Percentiles rank a stretch among this genome's conserved stretches.
phyloP scores from a whole-genome alignment of 2,797 vertebrate species.

The Rhinatrema bivittatum region DNA sequence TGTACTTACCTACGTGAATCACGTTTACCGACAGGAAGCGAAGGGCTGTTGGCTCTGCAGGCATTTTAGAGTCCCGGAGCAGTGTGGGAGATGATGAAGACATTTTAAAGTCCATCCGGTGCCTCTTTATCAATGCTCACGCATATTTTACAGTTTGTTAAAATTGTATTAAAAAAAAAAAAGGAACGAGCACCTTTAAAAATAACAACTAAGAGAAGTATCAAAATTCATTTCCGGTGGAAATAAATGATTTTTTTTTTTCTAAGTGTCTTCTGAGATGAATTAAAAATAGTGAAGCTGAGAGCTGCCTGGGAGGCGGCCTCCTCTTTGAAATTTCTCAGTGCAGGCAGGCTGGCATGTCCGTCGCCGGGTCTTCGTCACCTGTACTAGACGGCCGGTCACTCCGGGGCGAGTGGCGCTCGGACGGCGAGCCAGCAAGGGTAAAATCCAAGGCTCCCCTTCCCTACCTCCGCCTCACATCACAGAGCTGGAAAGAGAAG shows the following conservation, averaged over 20 bases:
- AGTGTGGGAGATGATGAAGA: constrained; percentile 12
- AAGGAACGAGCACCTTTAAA: neutral
- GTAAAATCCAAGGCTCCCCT: neutral
- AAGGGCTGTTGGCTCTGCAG: neutral
- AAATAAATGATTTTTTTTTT: neutral
- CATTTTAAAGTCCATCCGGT: constrained; percentile 4
- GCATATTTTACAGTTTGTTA: no score
- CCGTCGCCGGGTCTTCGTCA: constrained; percentile 3
- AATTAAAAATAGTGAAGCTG: no score
- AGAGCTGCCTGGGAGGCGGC: neutral
- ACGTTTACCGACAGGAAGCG: constrained; percentile 35
- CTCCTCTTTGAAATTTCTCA: no score
- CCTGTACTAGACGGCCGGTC: constrained; percentile 2
- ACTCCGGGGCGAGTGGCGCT: neutral
- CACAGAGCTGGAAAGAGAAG: constrained; percentile 15
- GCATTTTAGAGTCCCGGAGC: constrained; percentile 9
- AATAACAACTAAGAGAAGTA: neutral
- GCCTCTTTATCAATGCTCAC: neutral
- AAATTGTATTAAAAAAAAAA: no score
- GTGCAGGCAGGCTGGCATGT: no score
- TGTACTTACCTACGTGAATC: constrained; percentile 28
- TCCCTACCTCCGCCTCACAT: neutral
- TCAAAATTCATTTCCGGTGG: neutral
- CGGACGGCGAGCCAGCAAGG: neutral
- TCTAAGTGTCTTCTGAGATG: neutral